phyloP scores from a whole-genome alignment of 2,113 vertebrate species.

The Trogon melanurus region DNA sequence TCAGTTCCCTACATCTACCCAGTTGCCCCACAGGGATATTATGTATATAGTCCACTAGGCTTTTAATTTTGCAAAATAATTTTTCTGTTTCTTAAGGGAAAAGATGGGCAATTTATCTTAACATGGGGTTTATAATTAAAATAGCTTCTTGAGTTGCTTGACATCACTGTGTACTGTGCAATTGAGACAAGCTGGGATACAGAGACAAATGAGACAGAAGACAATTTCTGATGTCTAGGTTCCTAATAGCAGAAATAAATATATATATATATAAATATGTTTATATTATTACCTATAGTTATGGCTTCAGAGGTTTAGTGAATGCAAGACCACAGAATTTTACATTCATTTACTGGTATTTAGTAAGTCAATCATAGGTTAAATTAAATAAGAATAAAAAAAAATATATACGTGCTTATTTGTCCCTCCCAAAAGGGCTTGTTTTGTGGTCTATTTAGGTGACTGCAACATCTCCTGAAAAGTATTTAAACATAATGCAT shows the following conservation, averaged over 20 bases:
- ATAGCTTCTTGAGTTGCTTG: not conserved
- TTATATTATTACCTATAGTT: not conserved
- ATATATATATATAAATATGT: not conserved
- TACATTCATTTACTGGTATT: not conserved
- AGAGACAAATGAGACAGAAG: not conserved
- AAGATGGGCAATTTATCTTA: not conserved
- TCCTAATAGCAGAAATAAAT: not conserved
- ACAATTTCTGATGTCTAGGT: not conserved
- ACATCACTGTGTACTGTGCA: not conserved
- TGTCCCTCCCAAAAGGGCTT: rapidly evolving
- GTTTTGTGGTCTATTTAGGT: not conserved
- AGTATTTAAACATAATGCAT: not conserved
- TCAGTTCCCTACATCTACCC: not conserved
- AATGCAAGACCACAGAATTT: not conserved
- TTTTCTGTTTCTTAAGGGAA: not conserved
- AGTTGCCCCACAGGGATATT: not conserved
- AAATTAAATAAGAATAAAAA: not conserved
- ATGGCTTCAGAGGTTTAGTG: rapidly evolving
- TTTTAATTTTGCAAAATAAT: not conserved
- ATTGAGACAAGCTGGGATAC: not conserved
- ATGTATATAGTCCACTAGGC: too few relatives aligned
- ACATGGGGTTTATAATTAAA: not conserved
- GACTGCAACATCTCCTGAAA: not conserved
- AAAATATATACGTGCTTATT: not conserved
- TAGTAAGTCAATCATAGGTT: not conserved